phyloP scores from a whole-genome alignment of 2,888 invertebrate species.

The Agapostemon virescens region DNA sequence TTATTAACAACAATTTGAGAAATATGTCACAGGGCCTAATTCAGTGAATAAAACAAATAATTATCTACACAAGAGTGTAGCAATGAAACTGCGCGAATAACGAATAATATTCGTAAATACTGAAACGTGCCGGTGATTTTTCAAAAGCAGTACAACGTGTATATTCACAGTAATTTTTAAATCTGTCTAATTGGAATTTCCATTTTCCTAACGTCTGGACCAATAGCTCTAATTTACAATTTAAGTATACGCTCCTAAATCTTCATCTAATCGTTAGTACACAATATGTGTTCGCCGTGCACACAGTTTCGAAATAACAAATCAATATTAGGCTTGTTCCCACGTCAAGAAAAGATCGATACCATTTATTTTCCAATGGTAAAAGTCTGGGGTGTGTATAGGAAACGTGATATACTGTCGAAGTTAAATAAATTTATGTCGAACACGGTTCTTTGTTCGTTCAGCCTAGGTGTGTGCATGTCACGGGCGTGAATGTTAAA shows the following conservation, averaged over 20 bases:
- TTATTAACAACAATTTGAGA: no score
- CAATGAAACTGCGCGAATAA: not conserved
- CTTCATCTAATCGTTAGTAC: not conserved
- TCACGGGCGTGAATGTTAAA: not conserved
- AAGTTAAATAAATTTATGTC: constrained; percentile 4
- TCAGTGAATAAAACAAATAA: not conserved
- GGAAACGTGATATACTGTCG: not conserved
- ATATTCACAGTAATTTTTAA: no score
- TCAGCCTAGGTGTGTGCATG: not conserved
- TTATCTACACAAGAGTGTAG: not conserved
- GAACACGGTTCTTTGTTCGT: not conserved
- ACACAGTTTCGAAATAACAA: not conserved
- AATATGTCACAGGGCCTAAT: not conserved
- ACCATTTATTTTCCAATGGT: not conserved
- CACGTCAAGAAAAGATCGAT: not conserved
- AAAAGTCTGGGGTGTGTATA: not conserved
- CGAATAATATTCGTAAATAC: no score
- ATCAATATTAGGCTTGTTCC: not conserved
- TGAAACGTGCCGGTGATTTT: no score
- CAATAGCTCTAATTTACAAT: no score
- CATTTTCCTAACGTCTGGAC: no score
- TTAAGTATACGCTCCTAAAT: no score
- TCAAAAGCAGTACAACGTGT: no score
- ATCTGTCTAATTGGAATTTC: no score
- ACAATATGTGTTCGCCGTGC: not conserved